phyloP scores from a whole-genome alignment of 2,888 invertebrate species.

The Torymus tubicola region DNA sequence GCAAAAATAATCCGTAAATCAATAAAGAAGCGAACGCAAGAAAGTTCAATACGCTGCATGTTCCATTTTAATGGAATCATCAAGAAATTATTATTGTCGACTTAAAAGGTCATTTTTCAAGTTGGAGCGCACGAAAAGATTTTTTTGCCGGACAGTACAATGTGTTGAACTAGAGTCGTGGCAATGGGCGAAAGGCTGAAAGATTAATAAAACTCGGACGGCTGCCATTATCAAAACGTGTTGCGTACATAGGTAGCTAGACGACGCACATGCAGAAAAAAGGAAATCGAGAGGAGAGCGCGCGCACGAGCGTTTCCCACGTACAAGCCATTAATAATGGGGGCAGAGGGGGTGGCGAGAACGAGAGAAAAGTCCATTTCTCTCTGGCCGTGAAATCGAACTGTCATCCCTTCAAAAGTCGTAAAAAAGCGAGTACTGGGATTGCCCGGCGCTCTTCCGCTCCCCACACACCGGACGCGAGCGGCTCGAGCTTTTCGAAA shows the following conservation, averaged over 20 bases:
- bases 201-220: slow-evolving; percentile 20
- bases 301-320: slow-evolving; percentile 9
- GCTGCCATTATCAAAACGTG: slow-evolving; percentile 22
- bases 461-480: background rate
- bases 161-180: background rate
- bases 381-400: slow-evolving; percentile 53
- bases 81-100: no score
- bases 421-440: slow-evolving; percentile 30
- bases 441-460: background rate
- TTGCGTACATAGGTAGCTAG: slow-evolving; percentile 8
- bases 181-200: background rate
- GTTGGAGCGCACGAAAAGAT: background rate
- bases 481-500: slow-evolving; percentile 17
- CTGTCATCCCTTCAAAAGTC: slow-evolving; percentile 51
- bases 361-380: slow-evolving; percentile 45
- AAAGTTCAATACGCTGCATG: no score
- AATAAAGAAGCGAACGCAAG: no score
- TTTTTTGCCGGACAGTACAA: background rate
- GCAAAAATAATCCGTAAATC: no score
- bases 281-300: slow-evolving; percentile 25
- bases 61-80: no score
- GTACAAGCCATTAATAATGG: slow-evolving; percentile 46
- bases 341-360: background rate
- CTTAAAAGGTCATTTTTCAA: no score
- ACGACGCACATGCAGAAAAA: background rate